phyloP scores from a whole-genome alignment of 2,888 invertebrate genomes.

The Andrena chrysosceles region DNA sequence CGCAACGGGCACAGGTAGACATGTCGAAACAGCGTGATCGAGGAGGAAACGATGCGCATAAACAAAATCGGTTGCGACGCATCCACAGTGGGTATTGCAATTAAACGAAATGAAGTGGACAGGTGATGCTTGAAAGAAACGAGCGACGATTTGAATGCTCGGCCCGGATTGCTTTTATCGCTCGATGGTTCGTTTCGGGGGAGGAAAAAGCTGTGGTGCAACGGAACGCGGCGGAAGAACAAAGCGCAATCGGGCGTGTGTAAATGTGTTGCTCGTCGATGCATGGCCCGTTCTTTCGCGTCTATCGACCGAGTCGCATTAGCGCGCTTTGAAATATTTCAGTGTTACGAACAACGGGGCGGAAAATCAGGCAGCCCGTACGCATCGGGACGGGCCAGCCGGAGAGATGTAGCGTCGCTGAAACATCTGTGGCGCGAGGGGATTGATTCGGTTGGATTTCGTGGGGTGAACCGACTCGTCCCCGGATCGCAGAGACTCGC shows the following conservation, averaged over 20 bases:
- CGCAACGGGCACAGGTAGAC: not conserved
- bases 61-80: not conserved
- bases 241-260: slow-evolving; percentile 7
- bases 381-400: not conserved
- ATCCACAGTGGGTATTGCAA: not conserved
- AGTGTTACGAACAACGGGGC: slow-evolving; percentile 43
- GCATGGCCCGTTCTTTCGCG: slow-evolving; percentile 5
- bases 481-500: not conserved
- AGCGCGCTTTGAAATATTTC: slow-evolving; percentile 42
- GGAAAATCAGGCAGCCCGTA: slow-evolving; percentile 48
- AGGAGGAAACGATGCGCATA: not conserved
- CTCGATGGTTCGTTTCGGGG: not conserved
- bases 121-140: not conserved
- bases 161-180: slow-evolving; percentile 5
- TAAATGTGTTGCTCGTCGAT: slow-evolving; percentile 20
- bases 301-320: slow-evolving; percentile 15
- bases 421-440: not conserved
- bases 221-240: not conserved
- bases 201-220: not conserved
- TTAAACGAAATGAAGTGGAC: not conserved
- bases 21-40: not conserved
- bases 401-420: slow-evolving; percentile 2
- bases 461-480: not conserved
- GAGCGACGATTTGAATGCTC: not conserved
- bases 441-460: not conserved